These are phyloP conservation scores for Sphaeramia orbicularis DNA, from an alignment of 2,797 vertebrate genomes.

Conservation along the genomic window DNA sequence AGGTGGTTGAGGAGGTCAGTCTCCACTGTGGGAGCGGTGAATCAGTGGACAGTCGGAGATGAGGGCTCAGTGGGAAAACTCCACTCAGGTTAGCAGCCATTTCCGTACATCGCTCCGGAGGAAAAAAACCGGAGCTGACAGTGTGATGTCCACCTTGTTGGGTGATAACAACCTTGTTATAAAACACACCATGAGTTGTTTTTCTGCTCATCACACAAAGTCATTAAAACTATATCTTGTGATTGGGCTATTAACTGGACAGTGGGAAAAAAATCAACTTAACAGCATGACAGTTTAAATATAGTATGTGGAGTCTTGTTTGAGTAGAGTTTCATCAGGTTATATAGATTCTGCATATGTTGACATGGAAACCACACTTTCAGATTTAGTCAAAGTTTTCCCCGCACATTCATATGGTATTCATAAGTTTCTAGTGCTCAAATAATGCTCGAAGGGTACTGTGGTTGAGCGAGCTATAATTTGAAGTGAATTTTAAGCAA, in stretches of 20 bases:
- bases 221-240: constrained; percentile 43
- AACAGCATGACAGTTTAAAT: constrained; percentile 19
- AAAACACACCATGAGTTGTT: constrained; percentile 34
- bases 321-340: constrained; percentile 8
- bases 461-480: constrained; percentile 51
- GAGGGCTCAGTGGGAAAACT: constrained; percentile 67
- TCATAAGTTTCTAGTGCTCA: constrained; percentile 25
- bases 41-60: constrained; percentile 66
- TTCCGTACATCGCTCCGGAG: constrained; percentile 49
- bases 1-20: constrained; percentile 88
- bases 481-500: constrained; percentile 44
- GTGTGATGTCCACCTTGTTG: constrained; percentile 52
- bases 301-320: background rate
- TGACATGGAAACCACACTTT: constrained; percentile 31
- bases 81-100: constrained; percentile 47
- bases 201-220: constrained; percentile 43
- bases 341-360: constrained; percentile 5
- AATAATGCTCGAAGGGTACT: constrained; percentile 55
- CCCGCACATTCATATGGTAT: constrained; percentile 25
- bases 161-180: constrained; percentile 40
- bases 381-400: constrained; percentile 19
- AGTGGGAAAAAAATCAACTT: constrained; percentile 13
- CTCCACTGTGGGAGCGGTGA: constrained; percentile 61
- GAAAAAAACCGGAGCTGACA: constrained; percentile 2
- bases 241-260: constrained; percentile 46